Evolutionary conservation across 2,888 invertebrate genomes (phyloP).

Genomic region (Sepiola atlantica): DNA sequence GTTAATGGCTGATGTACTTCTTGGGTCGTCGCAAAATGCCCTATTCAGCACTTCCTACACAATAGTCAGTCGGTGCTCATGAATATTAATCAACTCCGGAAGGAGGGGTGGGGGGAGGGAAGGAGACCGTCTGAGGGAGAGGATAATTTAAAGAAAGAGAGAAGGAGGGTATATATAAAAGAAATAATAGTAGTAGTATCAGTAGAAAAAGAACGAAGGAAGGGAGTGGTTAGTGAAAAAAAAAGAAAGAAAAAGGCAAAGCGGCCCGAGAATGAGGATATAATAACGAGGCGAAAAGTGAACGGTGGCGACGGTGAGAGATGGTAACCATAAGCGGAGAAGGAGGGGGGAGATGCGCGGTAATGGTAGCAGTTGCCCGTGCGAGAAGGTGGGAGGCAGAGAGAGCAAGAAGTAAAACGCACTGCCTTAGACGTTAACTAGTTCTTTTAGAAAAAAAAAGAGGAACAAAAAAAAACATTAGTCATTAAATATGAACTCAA

Average conservation of each 20-base stretch:
- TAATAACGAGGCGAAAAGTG: conserved; percentile 33
- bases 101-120: not conserved
- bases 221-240: not conserved
- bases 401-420: not conserved
- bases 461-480: not conserved
- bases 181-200: not conserved
- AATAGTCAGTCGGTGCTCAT: conserved; percentile 48
- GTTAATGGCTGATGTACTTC: conserved; percentile 48
- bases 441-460: not conserved
- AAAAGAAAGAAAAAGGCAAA: not conserved
- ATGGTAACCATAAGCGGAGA: not conserved
- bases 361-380: conserved; percentile 24
- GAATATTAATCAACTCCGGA: conserved; percentile 46
- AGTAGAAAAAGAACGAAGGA: conserved; percentile 2
- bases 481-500: not conserved
- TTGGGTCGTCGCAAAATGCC: conserved; percentile 47
- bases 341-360: conserved; percentile 34
- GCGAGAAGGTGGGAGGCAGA: not conserved
- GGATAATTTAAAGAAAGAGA: conserved; percentile 13
- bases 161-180: not conserved
- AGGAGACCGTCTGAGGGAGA: not conserved
- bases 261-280: conserved; percentile 46
- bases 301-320: conserved; percentile 38
- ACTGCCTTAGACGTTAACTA: conserved; percentile 7
- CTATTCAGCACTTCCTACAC: conserved; percentile 49